Percentiles rank a stretch among this genome's conserved stretches.
Conservation (phyloP, 2,797 vertebrate genomes). For the Netta rufina region DNA sequence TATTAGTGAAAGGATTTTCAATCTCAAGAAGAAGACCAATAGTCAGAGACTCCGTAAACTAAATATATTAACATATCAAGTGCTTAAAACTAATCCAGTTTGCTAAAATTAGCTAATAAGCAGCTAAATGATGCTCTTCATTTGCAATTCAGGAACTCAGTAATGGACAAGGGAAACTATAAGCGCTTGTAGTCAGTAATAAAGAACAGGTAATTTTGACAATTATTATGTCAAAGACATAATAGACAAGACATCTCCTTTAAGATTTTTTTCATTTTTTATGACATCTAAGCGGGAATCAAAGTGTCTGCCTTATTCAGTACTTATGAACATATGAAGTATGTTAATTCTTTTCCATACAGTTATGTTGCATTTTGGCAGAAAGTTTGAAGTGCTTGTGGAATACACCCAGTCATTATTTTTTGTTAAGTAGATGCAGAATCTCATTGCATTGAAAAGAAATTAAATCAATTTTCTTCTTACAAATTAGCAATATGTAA, state of each 20-base stretch:
- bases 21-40: background rate
- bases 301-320: constrained; percentile 22
- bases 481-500: background rate
- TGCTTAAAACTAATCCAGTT: constrained; percentile 9
- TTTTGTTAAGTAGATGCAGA: background rate
- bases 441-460: background rate
- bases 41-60: background rate
- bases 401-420: background rate
- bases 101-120: constrained; percentile 47
- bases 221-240: constrained; percentile 6
- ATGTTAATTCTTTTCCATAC: background rate
- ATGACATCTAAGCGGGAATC: background rate
- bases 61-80: background rate
- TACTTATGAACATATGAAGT: background rate
- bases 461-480: background rate
- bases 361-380: constrained; percentile 2
- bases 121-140: constrained; percentile 12
- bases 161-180: constrained; percentile 36
- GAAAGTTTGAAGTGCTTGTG: background rate
- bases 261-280: constrained; percentile 52
- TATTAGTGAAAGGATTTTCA: background rate
- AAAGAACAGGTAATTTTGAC: constrained; percentile 54
- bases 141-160: constrained; percentile 38
- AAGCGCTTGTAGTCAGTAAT: constrained; percentile 50
- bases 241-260: constrained; percentile 7